These are phyloP conservation scores for Portevinia maculata DNA, from an alignment of 2,888 invertebrate genomes.

Conservation along the genomic window DNA sequence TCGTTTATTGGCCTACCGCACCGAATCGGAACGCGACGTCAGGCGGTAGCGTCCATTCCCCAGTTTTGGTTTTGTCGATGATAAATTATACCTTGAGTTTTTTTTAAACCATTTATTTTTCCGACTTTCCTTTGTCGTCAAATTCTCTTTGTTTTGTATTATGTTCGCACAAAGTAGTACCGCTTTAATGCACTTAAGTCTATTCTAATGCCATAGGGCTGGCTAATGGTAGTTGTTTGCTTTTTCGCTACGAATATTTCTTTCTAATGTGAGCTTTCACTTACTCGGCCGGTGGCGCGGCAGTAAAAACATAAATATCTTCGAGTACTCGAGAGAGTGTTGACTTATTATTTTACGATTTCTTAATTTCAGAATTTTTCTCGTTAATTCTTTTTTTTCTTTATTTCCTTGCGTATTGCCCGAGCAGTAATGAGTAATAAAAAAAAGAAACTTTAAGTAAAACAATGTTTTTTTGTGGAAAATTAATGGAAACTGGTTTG, in stretches of 20 bases:
- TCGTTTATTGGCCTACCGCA: constrained; percentile 46
- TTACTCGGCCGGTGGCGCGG: constrained; percentile 3
- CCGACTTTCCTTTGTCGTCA: constrained; percentile 10
- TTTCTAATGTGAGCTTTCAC: constrained; percentile 46
- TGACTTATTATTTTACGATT: constrained; percentile 36
- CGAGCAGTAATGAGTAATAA: constrained; percentile 21
- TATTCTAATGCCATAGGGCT: constrained; percentile 37
- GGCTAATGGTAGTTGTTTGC: constrained; percentile 65
- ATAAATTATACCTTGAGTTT: constrained; percentile 28
- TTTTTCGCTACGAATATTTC: constrained; percentile 10
- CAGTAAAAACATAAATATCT: constrained; percentile 22
- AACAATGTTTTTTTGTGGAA: constrained; percentile 14
- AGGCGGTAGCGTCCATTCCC: constrained; percentile 2
- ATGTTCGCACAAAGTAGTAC: constrained; percentile 33
- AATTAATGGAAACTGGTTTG: constrained; percentile 35
- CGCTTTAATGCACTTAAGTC: constrained; percentile 55
- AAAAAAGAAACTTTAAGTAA: constrained; percentile 24
- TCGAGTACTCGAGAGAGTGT: constrained; percentile 4
- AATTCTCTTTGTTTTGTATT: constrained; percentile 24
- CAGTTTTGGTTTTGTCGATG: constrained; percentile 23
- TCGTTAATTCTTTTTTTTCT: neutral
- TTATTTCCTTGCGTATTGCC: neutral
- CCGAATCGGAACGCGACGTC: constrained; percentile 1
- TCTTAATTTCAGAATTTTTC: constrained; percentile 21
- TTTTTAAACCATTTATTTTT: constrained; percentile 6